Percentiles rank a stretch among this genome's conserved stretches.
Evolutionary conservation across 1,140 invertebrate genomes (phyloP).

Genomic region (Grapholita molesta): DNA sequence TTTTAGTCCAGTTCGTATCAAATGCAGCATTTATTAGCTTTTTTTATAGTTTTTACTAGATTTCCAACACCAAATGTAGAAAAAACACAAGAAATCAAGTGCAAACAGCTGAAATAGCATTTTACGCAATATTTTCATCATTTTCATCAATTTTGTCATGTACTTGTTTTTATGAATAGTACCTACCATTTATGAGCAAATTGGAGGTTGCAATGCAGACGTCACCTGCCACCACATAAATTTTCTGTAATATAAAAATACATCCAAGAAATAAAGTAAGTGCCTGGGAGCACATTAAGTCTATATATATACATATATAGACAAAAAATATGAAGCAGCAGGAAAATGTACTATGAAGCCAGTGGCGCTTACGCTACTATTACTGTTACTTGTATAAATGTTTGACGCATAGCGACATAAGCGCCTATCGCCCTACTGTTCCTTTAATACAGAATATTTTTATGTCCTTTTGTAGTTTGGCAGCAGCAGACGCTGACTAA

Average conservation of each 20-base stretch:
- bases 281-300: neutral
- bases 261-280: neutral
- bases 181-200: neutral
- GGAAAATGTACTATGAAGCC: neutral
- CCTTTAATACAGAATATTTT: constrained; percentile 38
- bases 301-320: neutral
- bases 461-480: neutral
- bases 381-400: neutral
- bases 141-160: neutral
- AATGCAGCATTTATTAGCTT: neutral
- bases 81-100: too few relatives aligned
- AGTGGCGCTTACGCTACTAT: neutral
- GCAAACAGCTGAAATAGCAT: too few relatives aligned
- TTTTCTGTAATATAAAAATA: neutral
- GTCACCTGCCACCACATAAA: neutral
- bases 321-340: neutral
- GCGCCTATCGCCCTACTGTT: neutral
- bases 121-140: too few relatives aligned
- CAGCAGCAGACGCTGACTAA: constrained; percentile 61
- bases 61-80: too few relatives aligned
- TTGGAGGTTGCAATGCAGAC: neutral
- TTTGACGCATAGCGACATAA: neutral
- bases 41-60: too few relatives aligned
- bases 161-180: neutral
- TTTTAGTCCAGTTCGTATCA: neutral